These are phyloP conservation scores for Crocallis elinguaria DNA, from an alignment of 2,888 invertebrate species.

Conservation along the genomic window DNA sequence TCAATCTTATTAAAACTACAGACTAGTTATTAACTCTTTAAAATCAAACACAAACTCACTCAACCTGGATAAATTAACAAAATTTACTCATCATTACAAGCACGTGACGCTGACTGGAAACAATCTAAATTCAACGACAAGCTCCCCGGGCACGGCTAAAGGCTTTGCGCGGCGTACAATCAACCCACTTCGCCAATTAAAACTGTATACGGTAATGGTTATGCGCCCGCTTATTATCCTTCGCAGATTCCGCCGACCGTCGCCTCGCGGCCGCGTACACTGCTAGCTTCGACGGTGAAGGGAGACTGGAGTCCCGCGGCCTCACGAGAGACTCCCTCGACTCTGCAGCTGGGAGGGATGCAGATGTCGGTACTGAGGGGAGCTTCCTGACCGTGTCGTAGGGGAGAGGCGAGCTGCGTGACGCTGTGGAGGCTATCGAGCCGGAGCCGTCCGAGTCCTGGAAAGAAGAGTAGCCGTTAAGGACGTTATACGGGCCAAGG, in stretches of 20 bases:
- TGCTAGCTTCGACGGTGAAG: slow-evolving; percentile 87
- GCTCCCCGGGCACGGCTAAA: too few relatives aligned
- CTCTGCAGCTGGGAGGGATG: slow-evolving; percentile 79
- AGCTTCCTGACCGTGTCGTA: slow-evolving; percentile 77
- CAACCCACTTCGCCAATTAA: slow-evolving; percentile 59
- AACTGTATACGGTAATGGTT: slow-evolving; percentile 90
- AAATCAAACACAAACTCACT: slow-evolving; percentile 3
- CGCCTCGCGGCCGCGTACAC: slow-evolving; percentile 82
- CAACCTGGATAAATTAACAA: neutral
- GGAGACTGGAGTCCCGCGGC: slow-evolving; percentile 80
- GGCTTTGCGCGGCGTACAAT: neutral
- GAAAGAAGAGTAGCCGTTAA: slow-evolving; percentile 31
- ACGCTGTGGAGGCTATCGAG: slow-evolving; percentile 75
- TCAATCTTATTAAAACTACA: neutral
- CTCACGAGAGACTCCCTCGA: slow-evolving; percentile 79
- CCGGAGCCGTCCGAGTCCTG: slow-evolving; percentile 79
- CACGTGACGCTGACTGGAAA: too few relatives aligned
- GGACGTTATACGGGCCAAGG: too few relatives aligned
- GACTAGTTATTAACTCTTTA: neutral
- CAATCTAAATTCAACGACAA: too few relatives aligned
- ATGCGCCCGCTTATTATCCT: slow-evolving; percentile 84
- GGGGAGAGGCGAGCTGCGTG: slow-evolving; percentile 74
- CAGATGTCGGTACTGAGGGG: slow-evolving; percentile 79
- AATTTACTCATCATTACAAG: neutral
- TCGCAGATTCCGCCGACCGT: slow-evolving; percentile 85